Evolutionary conservation across 2,888 invertebrate genomes (phyloP), one percentile per base, ranked within the genome.

Genomic region (Torymus auratus): DNA sequence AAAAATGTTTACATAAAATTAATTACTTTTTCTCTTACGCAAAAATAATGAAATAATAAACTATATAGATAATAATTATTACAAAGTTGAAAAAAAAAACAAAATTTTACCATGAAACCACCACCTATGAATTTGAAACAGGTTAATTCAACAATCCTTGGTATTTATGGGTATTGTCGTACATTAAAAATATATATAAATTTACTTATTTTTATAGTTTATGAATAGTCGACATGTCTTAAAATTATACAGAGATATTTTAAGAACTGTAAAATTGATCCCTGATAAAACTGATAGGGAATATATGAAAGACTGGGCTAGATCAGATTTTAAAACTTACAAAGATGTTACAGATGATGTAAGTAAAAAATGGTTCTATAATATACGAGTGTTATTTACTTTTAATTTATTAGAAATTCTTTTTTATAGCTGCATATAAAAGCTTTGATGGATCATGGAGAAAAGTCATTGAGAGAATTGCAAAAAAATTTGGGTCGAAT

Each of bases 171-270:
- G 41, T 41, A 41, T 41, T 41, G 41, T 41, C 5, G 17, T 53
- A 13, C 62, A 53, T 74, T 15, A 12, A 5, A 55, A 20, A 55
- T 14, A 68, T 53, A 50, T 55, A 41, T 14, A 61, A 72, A 17
- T 41, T 75, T 77, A 82, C 61, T 78, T 72, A 75, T 69, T 65
- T 58, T 41, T n/a, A 41, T 90, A 97, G 96, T 97, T 97, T 89
- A 93, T 97, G 90, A 89, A 96, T 52, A 94, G 96, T 13, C 94
- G 95, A 91, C 95, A 96, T 91, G 96, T 96, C 0, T 89, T 96
- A 20, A 94, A 94, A 86, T 90, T 96, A 0, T 97, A 96, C 86
- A 92, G 95, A 83, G 93, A 94, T 83, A 94, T 96, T 81, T 93
- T 96, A 84, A 93, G 94, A 71, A 93, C 95, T 10, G 92, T 96